Evolutionary conservation across 2,113 vertebrate genomes (phyloP).

Genomic region (Merops nubicus): DNA sequence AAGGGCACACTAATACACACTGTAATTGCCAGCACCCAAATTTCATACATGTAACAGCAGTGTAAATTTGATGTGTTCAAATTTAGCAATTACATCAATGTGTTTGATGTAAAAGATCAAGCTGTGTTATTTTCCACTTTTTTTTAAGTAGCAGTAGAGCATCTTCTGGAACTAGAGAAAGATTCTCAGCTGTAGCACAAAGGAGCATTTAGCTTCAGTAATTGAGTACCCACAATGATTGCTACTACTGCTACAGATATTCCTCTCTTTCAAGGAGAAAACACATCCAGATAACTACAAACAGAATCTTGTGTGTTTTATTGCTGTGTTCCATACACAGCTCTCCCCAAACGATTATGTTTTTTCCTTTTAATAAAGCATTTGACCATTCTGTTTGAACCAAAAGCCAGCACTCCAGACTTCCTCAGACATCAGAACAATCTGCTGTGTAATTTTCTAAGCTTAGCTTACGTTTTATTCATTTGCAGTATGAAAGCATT

Average conservation of each 20-base stretch:
- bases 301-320: background rate
- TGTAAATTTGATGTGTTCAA: background rate
- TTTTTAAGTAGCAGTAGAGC: rapidly evolving
- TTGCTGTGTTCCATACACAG: background rate
- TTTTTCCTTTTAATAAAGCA: background rate
- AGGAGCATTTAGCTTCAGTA: background rate
- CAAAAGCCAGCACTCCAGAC: background rate
- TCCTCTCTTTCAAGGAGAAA: background rate
- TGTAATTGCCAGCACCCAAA: background rate
- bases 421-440: background rate
- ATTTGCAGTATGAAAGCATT: background rate
- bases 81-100: background rate
- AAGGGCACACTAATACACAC: background rate
- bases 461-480: background rate
- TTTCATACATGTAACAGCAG: background rate
- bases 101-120: background rate
- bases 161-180: background rate
- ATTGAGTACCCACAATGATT: background rate
- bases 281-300: background rate
- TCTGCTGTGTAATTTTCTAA: background rate
- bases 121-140: background rate
- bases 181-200: background rate
- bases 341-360: background rate
- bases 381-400: background rate
- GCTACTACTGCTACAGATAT: background rate